phyloP scores from a whole-genome alignment of 2,888 invertebrate genomes.

The Latrodectus elegans region DNA sequence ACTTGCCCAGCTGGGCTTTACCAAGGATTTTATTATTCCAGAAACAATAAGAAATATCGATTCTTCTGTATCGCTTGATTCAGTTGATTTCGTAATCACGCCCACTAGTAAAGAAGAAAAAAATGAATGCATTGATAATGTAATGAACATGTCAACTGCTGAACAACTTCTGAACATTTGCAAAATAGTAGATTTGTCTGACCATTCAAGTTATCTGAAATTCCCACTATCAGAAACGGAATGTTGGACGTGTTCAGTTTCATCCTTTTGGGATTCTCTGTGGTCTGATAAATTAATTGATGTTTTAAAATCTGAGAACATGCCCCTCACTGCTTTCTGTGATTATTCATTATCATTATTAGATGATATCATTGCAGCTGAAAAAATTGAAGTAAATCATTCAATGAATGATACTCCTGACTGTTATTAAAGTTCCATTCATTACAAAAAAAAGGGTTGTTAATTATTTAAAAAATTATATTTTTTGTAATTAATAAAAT shows the following conservation, averaged over 20 bases:
- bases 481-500: too few relatives aligned
- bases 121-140: constrained; percentile 32
- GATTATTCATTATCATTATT: constrained; percentile 31
- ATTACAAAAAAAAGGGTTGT: background rate
- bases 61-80: background rate
- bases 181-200: background rate
- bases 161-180: constrained; percentile 37
- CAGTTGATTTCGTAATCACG: background rate
- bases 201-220: background rate
- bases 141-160: constrained; percentile 31
- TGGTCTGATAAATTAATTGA: constrained; percentile 29
- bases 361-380: constrained; percentile 45
- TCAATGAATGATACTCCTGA: constrained; percentile 33
- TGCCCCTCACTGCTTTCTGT: background rate
- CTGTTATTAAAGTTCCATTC: constrained; percentile 28
- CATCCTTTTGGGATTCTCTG: constrained; percentile 35
- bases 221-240: background rate
- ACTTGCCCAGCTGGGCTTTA: background rate
- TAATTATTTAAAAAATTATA: too few relatives aligned
- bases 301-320: background rate
- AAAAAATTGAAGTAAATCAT: constrained; percentile 6
- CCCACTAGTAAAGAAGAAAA: constrained; percentile 22
- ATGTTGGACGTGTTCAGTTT: background rate
- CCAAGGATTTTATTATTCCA: background rate
- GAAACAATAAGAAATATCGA: background rate